Base-by-base conservation (phyloP, 2,797 vertebrate genomes). In the Lacerta bilineata region DNA sequence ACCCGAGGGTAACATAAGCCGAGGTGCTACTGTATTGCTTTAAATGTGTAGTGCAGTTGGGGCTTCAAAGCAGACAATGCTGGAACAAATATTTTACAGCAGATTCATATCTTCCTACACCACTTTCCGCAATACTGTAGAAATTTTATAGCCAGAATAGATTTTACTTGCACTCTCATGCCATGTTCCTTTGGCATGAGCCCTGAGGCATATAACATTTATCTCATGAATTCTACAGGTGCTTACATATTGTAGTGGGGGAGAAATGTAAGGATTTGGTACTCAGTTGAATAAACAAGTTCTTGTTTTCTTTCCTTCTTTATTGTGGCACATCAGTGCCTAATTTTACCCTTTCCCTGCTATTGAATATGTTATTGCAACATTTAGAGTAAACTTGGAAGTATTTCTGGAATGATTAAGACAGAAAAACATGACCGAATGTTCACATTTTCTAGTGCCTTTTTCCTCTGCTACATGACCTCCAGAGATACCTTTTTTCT, bases 351-450 rank as follows among this genome's bases (percentile, higher is more conserved):
- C 36, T 84, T 93, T 79, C 64, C 90, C 87, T 89, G 36, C 15
- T 91, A 11, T 46, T 83, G 5, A n/a, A 36, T 72, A 36, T 5
- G 87, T 94, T 91, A 86, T 86, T 83, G 68, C 17, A 91, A 87
- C 86, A 39, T 46, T 18, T 86, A 88, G 86, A 43, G 33, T 86
- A 18, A 64, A 87, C 13, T 15, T 89, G 91, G 50, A 90, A 93
- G 85, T 89, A 89, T 74, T 84, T 90, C 84, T 90, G 85, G 75
- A 93, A 92, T 93, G 88, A 20, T 46, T 15, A 90, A 83, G 87
- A 18, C 23, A 88, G 36, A 88, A 91, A 89, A 50, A 82, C 10
- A 74, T 7, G 91, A 23, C 4, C 84, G 83, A 91, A 93, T 69
- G 10, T 46, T 7, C 0, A 0, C 79, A 61, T 66, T 89, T 25